Percentiles rank a stretch among this genome's conserved stretches.
Evolutionary conservation across 2,797 vertebrate species (phyloP).

Genomic region (Sebastes kiyomatsui): DNA sequence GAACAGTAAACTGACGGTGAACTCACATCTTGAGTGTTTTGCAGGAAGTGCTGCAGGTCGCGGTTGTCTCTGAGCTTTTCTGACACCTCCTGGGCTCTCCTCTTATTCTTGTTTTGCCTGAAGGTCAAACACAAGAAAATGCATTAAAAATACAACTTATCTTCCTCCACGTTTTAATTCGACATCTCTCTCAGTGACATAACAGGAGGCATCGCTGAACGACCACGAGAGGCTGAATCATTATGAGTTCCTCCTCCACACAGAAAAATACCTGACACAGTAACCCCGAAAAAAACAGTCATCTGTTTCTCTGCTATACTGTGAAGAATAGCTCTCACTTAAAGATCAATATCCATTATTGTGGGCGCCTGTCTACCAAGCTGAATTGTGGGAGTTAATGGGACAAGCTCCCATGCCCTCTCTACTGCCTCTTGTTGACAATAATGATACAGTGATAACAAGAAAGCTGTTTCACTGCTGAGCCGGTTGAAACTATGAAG

Average conservation of each 20-base stretch:
- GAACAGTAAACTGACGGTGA: conserved; percentile 20
- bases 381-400: conserved; percentile 72
- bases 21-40: conserved; percentile 94
- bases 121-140: conserved; percentile 45
- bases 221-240: not conserved
- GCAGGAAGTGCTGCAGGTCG: conserved; percentile 93
- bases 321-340: conserved; percentile 66
- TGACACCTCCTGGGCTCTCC: conserved; percentile 85
- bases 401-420: conserved; percentile 60
- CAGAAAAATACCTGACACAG: conserved; percentile 46
- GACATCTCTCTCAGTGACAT: not conserved
- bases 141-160: conserved; percentile 11
- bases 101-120: conserved; percentile 84
- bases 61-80: conserved; percentile 90
- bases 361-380: conserved; percentile 66
- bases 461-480: conserved; percentile 53
- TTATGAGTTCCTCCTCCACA: conserved; percentile 13
- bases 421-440: conserved; percentile 56
- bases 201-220: conserved; percentile 1
- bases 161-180: not conserved
- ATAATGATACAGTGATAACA: conserved; percentile 55
- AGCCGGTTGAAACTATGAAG: conserved; percentile 17
- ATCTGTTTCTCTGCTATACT: conserved; percentile 34
- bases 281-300: conserved; percentile 16
- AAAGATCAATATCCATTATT: conserved; percentile 84